Evolutionary conservation across 2,113 vertebrate species (phyloP).

Genomic region (Brevimyrus niger): DNA sequence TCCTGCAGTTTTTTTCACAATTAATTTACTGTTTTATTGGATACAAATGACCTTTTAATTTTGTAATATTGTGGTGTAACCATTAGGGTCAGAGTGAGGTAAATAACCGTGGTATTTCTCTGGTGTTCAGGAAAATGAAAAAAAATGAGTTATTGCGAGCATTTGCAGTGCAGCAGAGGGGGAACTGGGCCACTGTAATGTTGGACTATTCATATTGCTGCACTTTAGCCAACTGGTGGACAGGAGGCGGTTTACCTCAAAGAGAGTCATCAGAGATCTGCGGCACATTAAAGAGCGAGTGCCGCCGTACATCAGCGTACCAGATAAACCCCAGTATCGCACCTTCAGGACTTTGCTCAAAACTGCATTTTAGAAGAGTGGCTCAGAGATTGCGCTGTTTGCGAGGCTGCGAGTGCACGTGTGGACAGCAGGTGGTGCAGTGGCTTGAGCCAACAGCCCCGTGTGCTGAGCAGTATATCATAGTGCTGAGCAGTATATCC

Average conservation of each 20-base stretch:
- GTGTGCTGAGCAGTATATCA: neutral
- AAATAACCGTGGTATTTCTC: neutral
- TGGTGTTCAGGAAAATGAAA: neutral
- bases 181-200: neutral
- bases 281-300: neutral
- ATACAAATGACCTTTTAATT: slow-evolving; percentile 33
- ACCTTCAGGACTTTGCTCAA: neutral
- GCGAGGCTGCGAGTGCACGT: neutral
- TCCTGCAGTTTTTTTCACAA: slow-evolving; percentile 30
- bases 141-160: neutral
- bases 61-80: slow-evolving; percentile 13
- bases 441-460: neutral
- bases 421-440: neutral
- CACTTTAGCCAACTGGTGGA: neutral
- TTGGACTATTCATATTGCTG: neutral
- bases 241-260: neutral
- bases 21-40: slow-evolving; percentile 35
- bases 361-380: neutral
- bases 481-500: neutral
- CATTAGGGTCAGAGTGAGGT: neutral
- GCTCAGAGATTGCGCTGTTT: neutral
- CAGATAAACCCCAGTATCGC: neutral
- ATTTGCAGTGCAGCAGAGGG: neutral
- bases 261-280: neutral
- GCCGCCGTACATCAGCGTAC: neutral